Evolutionary conservation across 2,888 invertebrate genomes (phyloP).

Genomic region (Morpho deidamia): DNA sequence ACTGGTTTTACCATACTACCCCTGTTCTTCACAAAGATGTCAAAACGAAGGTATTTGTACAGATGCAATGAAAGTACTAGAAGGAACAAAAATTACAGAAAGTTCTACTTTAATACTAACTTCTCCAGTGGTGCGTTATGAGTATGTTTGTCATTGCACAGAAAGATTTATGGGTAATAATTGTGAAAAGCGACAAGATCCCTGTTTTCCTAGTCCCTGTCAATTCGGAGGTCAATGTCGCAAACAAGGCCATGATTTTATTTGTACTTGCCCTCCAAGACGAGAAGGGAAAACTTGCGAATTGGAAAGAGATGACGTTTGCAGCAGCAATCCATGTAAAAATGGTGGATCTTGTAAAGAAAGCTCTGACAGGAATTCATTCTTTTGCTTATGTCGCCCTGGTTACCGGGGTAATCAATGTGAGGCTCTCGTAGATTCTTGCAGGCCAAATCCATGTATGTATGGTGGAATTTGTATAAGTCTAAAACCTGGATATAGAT

Average conservation of each 20-base stretch:
- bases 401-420: slow-evolving; percentile 95
- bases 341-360: slow-evolving; percentile 95
- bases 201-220: slow-evolving; percentile 94
- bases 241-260: slow-evolving; percentile 89
- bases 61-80: slow-evolving; percentile 83
- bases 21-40: slow-evolving; percentile 85
- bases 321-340: slow-evolving; percentile 90
- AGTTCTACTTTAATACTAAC: slow-evolving; percentile 90
- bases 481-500: slow-evolving; percentile 91
- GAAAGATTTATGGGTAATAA: slow-evolving; percentile 90
- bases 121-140: slow-evolving; percentile 87
- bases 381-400: slow-evolving; percentile 94
- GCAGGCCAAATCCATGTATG: slow-evolving; percentile 95
- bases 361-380: slow-evolving; percentile 91
- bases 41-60: slow-evolving; percentile 89
- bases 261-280: slow-evolving; percentile 87
- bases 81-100: slow-evolving; percentile 86
- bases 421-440: slow-evolving; percentile 92
- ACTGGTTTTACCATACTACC: slow-evolving; percentile 85
- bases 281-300: slow-evolving; percentile 92
- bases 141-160: slow-evolving; percentile 88
- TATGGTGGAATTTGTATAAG: slow-evolving; percentile 93
- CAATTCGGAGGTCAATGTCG: slow-evolving; percentile 90
- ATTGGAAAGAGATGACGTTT: slow-evolving; percentile 89
- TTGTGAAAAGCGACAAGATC: slow-evolving; percentile 93